Percentiles rank a stretch among this genome's conserved stretches.
Evolutionary conservation across 2,888 invertebrate genomes (phyloP).

Genomic region (Sericinus montela): DNA sequence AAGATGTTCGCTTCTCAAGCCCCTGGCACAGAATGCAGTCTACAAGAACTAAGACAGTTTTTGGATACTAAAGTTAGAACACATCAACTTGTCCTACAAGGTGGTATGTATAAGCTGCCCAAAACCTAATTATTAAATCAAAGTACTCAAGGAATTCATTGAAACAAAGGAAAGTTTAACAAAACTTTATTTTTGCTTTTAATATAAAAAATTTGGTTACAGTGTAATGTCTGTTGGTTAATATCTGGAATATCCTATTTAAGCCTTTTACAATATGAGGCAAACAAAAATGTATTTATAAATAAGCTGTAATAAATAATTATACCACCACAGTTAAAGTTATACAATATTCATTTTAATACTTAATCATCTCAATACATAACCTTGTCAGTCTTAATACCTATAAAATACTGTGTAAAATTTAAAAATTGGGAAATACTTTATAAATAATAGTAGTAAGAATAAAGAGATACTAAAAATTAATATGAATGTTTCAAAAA

Average conservation of each 20-base stretch:
- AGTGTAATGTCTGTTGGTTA: constrained; percentile 62
- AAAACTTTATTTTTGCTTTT: constrained; percentile 66
- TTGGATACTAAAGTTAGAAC: constrained; percentile 95
- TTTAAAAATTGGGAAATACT: constrained; percentile 39
- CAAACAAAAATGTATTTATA: constrained; percentile 37
- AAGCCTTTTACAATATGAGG: constrained; percentile 36
- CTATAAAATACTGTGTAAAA: constrained; percentile 71
- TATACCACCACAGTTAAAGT: constrained; percentile 56
- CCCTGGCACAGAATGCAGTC: constrained; percentile 91
- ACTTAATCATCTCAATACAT: constrained; percentile 67
- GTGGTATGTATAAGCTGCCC: constrained; percentile 92
- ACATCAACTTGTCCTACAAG: constrained; percentile 90
- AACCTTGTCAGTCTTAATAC: constrained; percentile 72
- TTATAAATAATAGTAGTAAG: constrained; percentile 18
- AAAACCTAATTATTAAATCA: constrained; percentile 69
- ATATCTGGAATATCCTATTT: constrained; percentile 43
- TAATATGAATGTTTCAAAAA: constrained; percentile 34
- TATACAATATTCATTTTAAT: constrained; percentile 57
- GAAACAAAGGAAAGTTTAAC: constrained; percentile 49
- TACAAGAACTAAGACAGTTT: constrained; percentile 92
- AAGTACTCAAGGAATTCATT: not conserved
- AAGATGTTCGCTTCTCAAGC: constrained; percentile 98
- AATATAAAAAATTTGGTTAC: constrained; percentile 65
- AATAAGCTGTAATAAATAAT: constrained; percentile 56
- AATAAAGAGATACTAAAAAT: constrained; percentile 44